Percentiles rank a stretch among this genome's conserved stretches.
Conservation (phyloP, 1,140 invertebrate genomes). For the Drosophila tristis region DNA sequence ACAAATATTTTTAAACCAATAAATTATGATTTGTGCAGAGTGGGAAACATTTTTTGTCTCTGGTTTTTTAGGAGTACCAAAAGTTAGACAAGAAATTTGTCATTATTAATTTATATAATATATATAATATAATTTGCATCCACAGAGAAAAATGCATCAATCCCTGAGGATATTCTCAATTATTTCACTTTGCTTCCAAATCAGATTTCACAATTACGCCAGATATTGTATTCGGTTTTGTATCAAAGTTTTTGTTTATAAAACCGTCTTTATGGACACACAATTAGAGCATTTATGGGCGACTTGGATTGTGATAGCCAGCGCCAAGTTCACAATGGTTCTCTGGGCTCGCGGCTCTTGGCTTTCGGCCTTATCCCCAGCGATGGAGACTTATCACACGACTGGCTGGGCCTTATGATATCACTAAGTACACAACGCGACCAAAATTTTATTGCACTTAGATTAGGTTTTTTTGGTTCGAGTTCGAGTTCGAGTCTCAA, state of each 20-base stretch:
- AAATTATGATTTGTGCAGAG: too few relatives aligned
- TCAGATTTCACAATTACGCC: background rate
- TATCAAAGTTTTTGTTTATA: constrained; percentile 44
- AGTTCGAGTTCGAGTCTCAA: constrained; percentile 3
- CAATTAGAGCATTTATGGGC: constrained; percentile 39
- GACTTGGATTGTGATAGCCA: constrained; percentile 25
- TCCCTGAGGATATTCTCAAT: too few relatives aligned
- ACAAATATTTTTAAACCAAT: too few relatives aligned
- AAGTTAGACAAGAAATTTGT: too few relatives aligned
- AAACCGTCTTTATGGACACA: constrained; percentile 36
- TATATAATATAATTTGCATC: too few relatives aligned
- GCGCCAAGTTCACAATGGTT: constrained; percentile 1
- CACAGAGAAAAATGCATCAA: too few relatives aligned
- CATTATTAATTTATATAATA: too few relatives aligned
- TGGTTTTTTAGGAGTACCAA: too few relatives aligned
- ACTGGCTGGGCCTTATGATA: constrained; percentile 37
- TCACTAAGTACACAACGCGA: constrained; percentile 39
- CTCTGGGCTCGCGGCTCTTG: too few relatives aligned
- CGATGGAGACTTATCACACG: constrained; percentile 42
- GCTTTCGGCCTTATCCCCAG: constrained; percentile 39
- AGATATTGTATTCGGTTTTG: background rate
- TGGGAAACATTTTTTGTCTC: too few relatives aligned
- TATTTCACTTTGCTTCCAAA: background rate
- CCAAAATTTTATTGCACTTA: constrained; percentile 31
- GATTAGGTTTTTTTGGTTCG: constrained; percentile 28